phyloP scores from a whole-genome alignment of 1,140 invertebrate genomes.

The Ceratosolen fusciceps region DNA sequence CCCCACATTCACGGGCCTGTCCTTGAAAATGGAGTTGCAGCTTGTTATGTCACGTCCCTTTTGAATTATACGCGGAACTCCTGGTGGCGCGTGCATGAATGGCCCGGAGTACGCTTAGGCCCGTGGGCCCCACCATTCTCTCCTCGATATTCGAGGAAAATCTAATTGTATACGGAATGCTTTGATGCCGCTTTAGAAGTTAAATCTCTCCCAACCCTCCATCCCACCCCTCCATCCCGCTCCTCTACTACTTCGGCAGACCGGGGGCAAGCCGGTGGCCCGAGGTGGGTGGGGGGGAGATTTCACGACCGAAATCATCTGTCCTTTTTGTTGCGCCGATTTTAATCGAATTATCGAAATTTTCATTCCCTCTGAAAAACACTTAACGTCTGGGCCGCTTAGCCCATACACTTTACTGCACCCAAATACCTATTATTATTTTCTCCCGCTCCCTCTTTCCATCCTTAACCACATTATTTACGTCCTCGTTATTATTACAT shows the following conservation, averaged over 20 bases:
- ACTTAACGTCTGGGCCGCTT: neutral
- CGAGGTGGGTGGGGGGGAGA: neutral
- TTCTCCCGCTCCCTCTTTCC: neutral
- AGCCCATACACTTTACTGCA: conserved; percentile 14
- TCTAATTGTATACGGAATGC: conserved; percentile 36
- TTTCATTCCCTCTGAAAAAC: conserved; percentile 13
- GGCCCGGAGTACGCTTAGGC: conserved; percentile 1
- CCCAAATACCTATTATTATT: conserved; percentile 7
- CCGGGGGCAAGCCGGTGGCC: neutral
- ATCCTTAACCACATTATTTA: neutral
- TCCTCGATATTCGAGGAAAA: conserved; percentile 37
- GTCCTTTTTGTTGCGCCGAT: conserved; percentile 17
- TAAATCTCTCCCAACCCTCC: conserved; percentile 21
- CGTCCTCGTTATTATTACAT: neutral
- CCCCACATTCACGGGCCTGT: neutral
- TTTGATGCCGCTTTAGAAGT: conserved; percentile 45
- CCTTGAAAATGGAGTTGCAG: conserved; percentile 10
- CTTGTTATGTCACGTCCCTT: conserved; percentile 34
- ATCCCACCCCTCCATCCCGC: neutral
- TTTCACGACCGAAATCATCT: conserved; percentile 36
- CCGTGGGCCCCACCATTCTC: conserved; percentile 12
- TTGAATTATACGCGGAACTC: conserved; percentile 34
- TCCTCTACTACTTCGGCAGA: neutral
- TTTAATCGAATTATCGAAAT: conserved; percentile 39
- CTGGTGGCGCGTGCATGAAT: conserved; percentile 7